Evolutionary conservation across 2,888 invertebrate species (phyloP), one percentile per base, ranked within the genome.

Genomic region (Himalopsyche anomala): DNA sequence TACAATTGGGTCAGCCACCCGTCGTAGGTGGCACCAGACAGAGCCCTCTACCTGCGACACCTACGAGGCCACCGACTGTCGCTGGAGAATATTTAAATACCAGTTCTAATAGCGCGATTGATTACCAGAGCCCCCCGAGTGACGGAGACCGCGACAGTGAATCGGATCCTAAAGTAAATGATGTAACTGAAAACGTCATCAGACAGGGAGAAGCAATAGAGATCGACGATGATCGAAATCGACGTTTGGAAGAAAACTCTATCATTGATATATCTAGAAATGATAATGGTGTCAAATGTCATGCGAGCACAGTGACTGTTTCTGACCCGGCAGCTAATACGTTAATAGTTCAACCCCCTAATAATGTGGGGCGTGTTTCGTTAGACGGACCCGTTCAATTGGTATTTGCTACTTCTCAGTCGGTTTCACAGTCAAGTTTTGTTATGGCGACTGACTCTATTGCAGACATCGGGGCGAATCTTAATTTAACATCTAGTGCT

Each of bases 1-100:
- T 88, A 9, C 88, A 88, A 79, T 79, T 88, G 5, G 87, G 88
- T 9, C 88, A 88, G 55, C 81, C 87, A n/a, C 88, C 88, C 12
- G 87, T 85, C 8, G 88, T 88, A 3, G 83, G 86, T 45, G 83
- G 87, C 38, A 84, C 87, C 28, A 87, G 87, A 80, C 87, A 86
- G 42, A 87, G 84, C 82, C 83, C 87, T 38, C 56, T 88, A n/a
- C 86, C 88, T 19, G 85, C 81, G 15, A 84, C 86, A 8, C 85
- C 88, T 5, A 86, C 88, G 3, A 82, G 84, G 12, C 79, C 88
- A 1, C 87, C 83, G 12, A 86, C 85, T 28, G 74, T 62, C 6
- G 79, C 88, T 9, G 83, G 80, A 54, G 88, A 87, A 83, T 88
- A 69, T 79, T 62, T 80, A 19, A 85, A 87, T 56, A 51, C 84